Conservation (phyloP, 2,888 invertebrate genomes). For the Nomada hirtipes region DNA sequence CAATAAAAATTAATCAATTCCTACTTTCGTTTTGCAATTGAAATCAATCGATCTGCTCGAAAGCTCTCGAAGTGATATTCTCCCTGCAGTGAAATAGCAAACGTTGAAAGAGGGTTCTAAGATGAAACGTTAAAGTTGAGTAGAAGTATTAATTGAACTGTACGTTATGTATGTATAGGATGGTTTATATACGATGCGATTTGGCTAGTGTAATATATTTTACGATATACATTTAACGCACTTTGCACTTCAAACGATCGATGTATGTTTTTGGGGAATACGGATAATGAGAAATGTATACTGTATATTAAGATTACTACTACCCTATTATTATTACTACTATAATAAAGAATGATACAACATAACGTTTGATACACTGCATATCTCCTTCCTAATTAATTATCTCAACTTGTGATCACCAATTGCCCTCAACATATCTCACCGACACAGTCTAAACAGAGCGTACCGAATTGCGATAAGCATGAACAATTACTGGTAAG, state of each 20-base stretch:
- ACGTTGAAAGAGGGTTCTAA: constrained; percentile 48
- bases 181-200: constrained; percentile 77
- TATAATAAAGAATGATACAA: constrained; percentile 72
- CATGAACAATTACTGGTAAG: no score
- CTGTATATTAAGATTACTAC: constrained; percentile 77
- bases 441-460: no score
- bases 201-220: constrained; percentile 79
- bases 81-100: constrained; percentile 15
- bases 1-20: neutral
- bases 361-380: neutral
- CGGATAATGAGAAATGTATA: constrained; percentile 75
- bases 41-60: constrained; percentile 21
- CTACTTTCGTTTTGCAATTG: neutral
- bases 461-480: no score
- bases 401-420: no score
- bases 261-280: constrained; percentile 77
- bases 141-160: constrained; percentile 81
- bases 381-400: neutral
- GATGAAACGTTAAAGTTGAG: constrained; percentile 79
- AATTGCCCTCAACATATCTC: no score
- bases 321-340: constrained; percentile 73
- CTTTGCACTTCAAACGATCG: constrained; percentile 71
- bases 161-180: constrained; percentile 82
- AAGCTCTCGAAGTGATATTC: constrained; percentile 21
- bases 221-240: constrained; percentile 68